phyloP scores from a whole-genome alignment of 2,888 invertebrate species.

The Enoplolaimus lenunculus region DNA sequence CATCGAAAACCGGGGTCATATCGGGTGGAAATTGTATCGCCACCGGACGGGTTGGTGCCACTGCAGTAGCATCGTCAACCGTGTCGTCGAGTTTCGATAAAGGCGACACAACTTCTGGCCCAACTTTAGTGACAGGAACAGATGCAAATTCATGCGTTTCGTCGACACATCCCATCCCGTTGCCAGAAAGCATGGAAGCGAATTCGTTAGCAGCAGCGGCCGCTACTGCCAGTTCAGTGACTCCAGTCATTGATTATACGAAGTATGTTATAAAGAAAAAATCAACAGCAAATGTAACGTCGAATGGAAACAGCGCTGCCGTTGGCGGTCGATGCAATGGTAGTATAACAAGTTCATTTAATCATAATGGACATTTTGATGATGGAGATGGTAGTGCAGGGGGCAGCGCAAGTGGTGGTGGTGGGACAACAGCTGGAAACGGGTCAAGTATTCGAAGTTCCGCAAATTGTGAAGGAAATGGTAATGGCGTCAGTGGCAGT shows the following conservation, averaged over 20 bases:
- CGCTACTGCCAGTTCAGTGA: slow-evolving; percentile 16
- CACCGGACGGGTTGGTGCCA: too few relatives aligned
- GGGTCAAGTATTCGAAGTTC: too few relatives aligned
- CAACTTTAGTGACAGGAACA: neutral
- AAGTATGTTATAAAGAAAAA: slow-evolving; percentile 41
- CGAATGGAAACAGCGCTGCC: neutral
- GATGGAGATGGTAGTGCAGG: neutral
- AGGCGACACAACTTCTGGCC: neutral
- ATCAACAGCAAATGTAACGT: slow-evolving; percentile 25
- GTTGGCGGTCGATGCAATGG: neutral
- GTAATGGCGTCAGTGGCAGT: neutral
- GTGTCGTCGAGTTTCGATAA: neutral
- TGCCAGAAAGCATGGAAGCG: too few relatives aligned
- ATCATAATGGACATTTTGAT: too few relatives aligned
- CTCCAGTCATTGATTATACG: slow-evolving; percentile 33
- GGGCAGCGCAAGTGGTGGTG: neutral
- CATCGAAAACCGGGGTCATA: neutral
- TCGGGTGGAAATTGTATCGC: neutral
- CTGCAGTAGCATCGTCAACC: neutral
- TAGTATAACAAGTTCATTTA: neutral
- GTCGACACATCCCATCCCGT: too few relatives aligned
- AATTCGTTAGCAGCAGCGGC: neutral
- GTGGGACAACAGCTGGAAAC: neutral
- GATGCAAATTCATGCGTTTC: too few relatives aligned
- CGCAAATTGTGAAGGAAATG: too few relatives aligned